Evolutionary conservation across 2,113 vertebrate species (phyloP).

Genomic region (Arothron firmamentum): DNA sequence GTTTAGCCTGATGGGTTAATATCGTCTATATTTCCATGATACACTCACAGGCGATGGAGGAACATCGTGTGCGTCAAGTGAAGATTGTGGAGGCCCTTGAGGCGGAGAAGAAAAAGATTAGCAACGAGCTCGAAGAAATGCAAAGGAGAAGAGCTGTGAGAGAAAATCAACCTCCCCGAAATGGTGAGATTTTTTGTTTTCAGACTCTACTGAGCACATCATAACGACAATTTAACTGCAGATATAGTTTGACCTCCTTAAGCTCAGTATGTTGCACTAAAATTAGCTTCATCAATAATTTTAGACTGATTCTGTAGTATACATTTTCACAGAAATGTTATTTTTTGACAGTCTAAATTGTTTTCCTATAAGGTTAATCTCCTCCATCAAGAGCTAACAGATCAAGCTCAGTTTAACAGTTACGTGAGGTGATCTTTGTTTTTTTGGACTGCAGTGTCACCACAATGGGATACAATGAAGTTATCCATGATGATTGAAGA

Average conservation of each 20-base stretch:
- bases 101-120: slow-evolving; percentile 88
- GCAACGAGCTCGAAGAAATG: slow-evolving; percentile 80
- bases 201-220: too few relatives aligned
- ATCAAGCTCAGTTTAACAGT: background rate
- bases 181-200: slow-evolving; percentile 42
- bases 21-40: slow-evolving; percentile 29
- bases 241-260: too few relatives aligned
- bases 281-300: background rate
- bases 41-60: slow-evolving; percentile 82
- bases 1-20: slow-evolving; percentile 30
- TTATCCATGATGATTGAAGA: slow-evolving; percentile 94
- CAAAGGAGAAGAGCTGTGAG: slow-evolving; percentile 74
- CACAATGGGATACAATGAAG: slow-evolving; percentile 89
- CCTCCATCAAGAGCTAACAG: background rate
- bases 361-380: too few relatives aligned
- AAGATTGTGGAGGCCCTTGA: slow-evolving; percentile 91
- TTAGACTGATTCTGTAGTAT: too few relatives aligned
- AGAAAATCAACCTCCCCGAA: slow-evolving; percentile 45
- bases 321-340: too few relatives aligned
- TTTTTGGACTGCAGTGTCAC: slow-evolving; percentile 66
- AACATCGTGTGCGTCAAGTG: slow-evolving; percentile 82
- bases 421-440: background rate
- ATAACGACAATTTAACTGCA: too few relatives aligned
- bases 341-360: too few relatives aligned
- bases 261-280: background rate